phyloP scores from a whole-genome alignment of 1,140 invertebrate genomes.

The Achatina immaculata region DNA sequence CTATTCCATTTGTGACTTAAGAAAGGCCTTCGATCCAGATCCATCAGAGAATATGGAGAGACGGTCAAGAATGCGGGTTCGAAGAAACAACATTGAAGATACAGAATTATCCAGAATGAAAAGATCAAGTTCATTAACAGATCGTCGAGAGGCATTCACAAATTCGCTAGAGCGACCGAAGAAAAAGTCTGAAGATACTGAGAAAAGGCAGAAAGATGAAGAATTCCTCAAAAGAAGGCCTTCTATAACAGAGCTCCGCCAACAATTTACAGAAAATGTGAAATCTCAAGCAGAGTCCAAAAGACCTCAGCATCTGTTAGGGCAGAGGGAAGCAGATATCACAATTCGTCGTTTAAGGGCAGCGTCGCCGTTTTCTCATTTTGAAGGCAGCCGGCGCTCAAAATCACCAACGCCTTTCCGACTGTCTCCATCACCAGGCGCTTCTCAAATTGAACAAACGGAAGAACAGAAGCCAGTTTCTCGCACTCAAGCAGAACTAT shows the following conservation, averaged over 20 bases:
- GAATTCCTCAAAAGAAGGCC: slow-evolving; percentile 16
- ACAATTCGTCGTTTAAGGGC: not conserved
- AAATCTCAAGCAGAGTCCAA: not conserved
- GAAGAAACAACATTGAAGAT: slow-evolving; percentile 29
- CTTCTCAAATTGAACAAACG: not conserved
- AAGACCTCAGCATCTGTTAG: not conserved
- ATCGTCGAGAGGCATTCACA: not conserved
- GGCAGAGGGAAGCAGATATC: slow-evolving; percentile 15
- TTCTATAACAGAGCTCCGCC: not conserved
- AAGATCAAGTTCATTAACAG: slow-evolving; percentile 15
- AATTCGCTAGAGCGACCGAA: slow-evolving; percentile 23
- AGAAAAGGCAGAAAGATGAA: slow-evolving; percentile 29
- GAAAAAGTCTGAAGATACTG: slow-evolving; percentile 10
- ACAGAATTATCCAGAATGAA: not conserved
- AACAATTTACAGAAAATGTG: slow-evolving; percentile 15
- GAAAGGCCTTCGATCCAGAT: slow-evolving; percentile 2
- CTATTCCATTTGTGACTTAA: slow-evolving; percentile 29
- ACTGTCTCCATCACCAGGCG: not conserved
- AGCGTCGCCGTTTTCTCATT: not conserved
- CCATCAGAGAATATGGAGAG: not conserved
- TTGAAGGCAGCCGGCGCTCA: not conserved
- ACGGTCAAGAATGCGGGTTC: not conserved
- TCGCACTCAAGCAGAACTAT: not conserved
- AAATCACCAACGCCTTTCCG: slow-evolving; percentile 8
- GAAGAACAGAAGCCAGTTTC: not conserved